Evolutionary conservation across 1,140 invertebrate genomes (phyloP).

Genomic region (Aphaenogaster rudis): DNA sequence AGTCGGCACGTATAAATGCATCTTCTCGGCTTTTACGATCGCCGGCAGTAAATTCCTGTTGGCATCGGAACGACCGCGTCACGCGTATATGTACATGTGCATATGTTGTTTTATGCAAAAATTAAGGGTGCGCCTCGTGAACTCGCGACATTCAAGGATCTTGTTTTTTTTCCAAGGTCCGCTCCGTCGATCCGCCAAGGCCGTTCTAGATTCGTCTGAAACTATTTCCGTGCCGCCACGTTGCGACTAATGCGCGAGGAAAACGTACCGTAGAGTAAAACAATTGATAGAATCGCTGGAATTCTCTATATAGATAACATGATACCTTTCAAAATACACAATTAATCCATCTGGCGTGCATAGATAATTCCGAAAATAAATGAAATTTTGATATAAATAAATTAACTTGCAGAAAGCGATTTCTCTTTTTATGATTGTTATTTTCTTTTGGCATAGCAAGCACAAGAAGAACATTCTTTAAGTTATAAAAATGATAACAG

Average conservation of each 20-base stretch:
- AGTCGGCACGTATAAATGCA: slow-evolving; percentile 76
- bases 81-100: slow-evolving; percentile 55
- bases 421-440: not conserved
- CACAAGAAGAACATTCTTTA: not conserved
- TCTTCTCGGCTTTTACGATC: slow-evolving; percentile 75
- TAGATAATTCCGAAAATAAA: not conserved
- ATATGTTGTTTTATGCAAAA: slow-evolving; percentile 67
- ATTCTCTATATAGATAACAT: not conserved
- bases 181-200: slow-evolving; percentile 21
- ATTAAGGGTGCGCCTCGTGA: slow-evolving; percentile 51
- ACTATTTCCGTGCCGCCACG: slow-evolving; percentile 40
- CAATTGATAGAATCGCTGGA: not conserved
- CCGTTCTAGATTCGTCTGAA: slow-evolving; percentile 46
- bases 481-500: not conserved
- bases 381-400: not conserved
- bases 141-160: slow-evolving; percentile 19
- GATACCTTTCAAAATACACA: not conserved
- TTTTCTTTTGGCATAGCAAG: not conserved
- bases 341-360: not conserved
- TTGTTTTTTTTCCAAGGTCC: slow-evolving; percentile 26
- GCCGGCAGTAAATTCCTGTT: slow-evolving; percentile 72
- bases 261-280: not conserved
- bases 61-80: slow-evolving; percentile 70
- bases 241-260: slow-evolving; percentile 3
- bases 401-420: not conserved